Percentiles rank a stretch among this genome's conserved stretches.
Evolutionary conservation across 2,888 invertebrate genomes (phyloP).

Genomic region (Artemia sp.): DNA sequence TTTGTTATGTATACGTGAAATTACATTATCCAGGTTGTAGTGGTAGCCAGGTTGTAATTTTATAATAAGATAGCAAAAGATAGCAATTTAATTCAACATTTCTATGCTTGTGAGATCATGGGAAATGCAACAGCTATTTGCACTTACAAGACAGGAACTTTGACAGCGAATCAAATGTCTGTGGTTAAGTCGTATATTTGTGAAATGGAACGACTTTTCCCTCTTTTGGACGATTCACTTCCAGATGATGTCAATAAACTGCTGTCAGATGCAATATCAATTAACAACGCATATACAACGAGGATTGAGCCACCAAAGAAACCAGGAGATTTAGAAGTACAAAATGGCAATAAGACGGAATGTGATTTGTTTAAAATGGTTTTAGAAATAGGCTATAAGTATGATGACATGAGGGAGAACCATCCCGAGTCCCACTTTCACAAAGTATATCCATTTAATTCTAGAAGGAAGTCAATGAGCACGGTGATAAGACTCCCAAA

Average conservation of each 20-base stretch:
- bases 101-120: slow-evolving; percentile 49
- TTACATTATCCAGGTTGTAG: too few species aligned
- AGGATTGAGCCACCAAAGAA: slow-evolving; percentile 33
- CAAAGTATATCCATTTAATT: too few species aligned
- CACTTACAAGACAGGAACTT: too few species aligned
- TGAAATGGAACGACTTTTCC: slow-evolving; percentile 28
- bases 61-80: slow-evolving; percentile 31
- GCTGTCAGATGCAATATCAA: slow-evolving; percentile 37
- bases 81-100: slow-evolving; percentile 44
- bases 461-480: too few species aligned
- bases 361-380: too few species aligned
- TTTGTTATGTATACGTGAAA: too few species aligned
- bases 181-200: slow-evolving; percentile 40
- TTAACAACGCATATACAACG: slow-evolving; percentile 45
- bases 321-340: not conserved
- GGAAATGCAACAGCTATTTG: slow-evolving; percentile 41
- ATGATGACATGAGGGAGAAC: too few species aligned
- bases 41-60: too few species aligned
- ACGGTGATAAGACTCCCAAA: too few species aligned
- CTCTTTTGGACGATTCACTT: slow-evolving; percentile 26
- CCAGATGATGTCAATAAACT: slow-evolving; percentile 35
- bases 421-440: too few species aligned
- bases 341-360: not conserved
- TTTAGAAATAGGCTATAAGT: too few species aligned
- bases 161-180: slow-evolving; percentile 40